Conservation (phyloP, 2,888 invertebrate genomes). For the Dorcus parallelipipedus region DNA sequence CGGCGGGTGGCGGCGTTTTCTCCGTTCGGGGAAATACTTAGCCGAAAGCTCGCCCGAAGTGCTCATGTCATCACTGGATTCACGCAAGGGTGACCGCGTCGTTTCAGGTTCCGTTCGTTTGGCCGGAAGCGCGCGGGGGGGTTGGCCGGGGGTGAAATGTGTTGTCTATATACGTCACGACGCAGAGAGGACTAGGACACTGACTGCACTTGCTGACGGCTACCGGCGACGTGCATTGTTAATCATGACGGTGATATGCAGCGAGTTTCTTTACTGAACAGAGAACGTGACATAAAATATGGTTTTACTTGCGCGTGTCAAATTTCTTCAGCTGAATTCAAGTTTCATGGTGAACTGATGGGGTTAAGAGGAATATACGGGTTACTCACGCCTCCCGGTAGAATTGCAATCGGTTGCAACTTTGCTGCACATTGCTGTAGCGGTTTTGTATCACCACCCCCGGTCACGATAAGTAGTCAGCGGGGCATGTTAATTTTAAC, state of each 20-base stretch:
- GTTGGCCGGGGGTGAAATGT: background rate
- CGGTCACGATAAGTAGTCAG: background rate
- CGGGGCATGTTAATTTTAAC: slow-evolving; percentile 6
- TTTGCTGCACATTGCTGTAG: no score
- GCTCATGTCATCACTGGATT: slow-evolving; percentile 4
- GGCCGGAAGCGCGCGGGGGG: background rate
- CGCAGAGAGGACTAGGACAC: slow-evolving; percentile 1
- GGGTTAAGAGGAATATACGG: no score
- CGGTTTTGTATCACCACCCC: no score
- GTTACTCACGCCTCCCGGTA: no score
- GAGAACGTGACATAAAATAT: no score
- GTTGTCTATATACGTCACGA: slow-evolving; percentile 8
- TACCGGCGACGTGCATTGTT: background rate
- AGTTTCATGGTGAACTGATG: no score
- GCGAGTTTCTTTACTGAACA: no score
- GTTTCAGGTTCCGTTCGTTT: background rate
- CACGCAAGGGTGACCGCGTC: slow-evolving; percentile 3
- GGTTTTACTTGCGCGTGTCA: no score
- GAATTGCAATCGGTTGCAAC: no score
- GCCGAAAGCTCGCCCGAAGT: background rate
- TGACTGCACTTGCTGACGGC: slow-evolving; percentile 2
- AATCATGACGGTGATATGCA: background rate
- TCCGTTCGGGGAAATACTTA: no score
- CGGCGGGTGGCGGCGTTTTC: no score
- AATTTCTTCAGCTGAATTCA: no score